Evolutionary conservation across 2,113 vertebrate species (phyloP).

Genomic region (Dicaeum eximium): DNA sequence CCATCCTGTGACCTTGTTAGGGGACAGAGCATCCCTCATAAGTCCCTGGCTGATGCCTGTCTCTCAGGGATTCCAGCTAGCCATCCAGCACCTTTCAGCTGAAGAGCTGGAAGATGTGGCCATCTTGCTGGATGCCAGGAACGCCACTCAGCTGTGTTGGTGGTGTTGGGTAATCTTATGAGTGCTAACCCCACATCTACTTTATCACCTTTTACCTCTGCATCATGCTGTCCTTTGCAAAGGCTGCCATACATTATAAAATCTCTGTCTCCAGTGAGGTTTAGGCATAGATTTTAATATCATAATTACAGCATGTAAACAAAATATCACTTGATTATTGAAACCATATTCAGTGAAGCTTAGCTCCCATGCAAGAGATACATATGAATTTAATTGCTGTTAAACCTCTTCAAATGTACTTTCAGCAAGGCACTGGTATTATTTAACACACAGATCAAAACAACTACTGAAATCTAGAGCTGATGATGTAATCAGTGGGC

Average conservation of each 20-base stretch:
- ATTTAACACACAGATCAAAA: conserved; percentile 13
- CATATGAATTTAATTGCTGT: conserved; percentile 52
- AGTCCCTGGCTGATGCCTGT: neutral
- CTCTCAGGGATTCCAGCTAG: neutral
- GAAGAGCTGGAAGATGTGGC: neutral
- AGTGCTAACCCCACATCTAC: neutral
- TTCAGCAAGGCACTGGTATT: neutral
- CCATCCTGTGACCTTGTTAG: neutral
- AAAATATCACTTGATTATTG: conserved; percentile 51
- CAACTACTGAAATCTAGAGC: conserved; percentile 24
- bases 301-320: conserved; percentile 45
- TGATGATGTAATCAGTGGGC: neutral
- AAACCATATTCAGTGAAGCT: conserved; percentile 26
- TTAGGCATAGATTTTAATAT: conserved; percentile 24
- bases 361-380: conserved; percentile 8
- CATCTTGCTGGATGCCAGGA: neutral
- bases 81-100: neutral
- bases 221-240: neutral
- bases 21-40: neutral
- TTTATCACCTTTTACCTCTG: neutral
- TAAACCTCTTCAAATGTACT: conserved; percentile 8
- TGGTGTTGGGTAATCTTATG: neutral
- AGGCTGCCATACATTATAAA: neutral
- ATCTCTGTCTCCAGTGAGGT: neutral
- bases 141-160: neutral